Percentiles rank a stretch among this genome's conserved stretches.
These are phyloP conservation scores for Monochamus alternatus DNA, from an alignment of 2,888 invertebrate genomes.

Conservation along the genomic window DNA sequence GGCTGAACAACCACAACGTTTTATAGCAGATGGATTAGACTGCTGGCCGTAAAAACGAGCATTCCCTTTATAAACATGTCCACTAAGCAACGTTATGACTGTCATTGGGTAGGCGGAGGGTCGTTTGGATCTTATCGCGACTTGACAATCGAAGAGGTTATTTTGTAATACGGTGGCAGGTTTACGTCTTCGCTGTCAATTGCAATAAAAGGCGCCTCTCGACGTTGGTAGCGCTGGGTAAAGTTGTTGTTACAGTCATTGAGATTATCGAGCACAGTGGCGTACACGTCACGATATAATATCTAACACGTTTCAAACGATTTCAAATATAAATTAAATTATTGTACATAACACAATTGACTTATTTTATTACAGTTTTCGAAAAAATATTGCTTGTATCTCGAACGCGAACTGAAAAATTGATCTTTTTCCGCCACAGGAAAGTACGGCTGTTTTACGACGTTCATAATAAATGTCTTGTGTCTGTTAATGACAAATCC, in stretches of 20 bases:
- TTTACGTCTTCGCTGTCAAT: constrained; percentile 5
- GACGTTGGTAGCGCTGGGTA: background rate
- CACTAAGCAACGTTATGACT: constrained; percentile 11
- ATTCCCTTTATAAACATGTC: constrained; percentile 11
- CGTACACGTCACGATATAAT: background rate
- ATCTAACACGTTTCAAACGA: too few species aligned
- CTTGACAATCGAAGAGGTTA: background rate
- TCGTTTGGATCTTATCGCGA: background rate
- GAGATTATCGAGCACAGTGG: background rate
- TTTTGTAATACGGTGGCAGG: constrained; percentile 1
- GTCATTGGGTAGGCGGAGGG: constrained; percentile 7
- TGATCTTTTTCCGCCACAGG: background rate
- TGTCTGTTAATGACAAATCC: background rate
- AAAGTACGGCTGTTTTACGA: background rate
- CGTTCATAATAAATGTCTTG: background rate
- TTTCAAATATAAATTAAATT: too few species aligned
- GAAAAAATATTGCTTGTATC: too few species aligned
- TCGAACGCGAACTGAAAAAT: too few species aligned
- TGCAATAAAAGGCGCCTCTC: background rate
- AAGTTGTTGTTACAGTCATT: background rate
- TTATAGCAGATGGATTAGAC: constrained; percentile 29
- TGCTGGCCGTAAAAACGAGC: constrained; percentile 20
- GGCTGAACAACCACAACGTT: background rate
- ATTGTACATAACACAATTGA: too few species aligned
- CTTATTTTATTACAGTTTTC: too few species aligned